phyloP scores from a whole-genome alignment of 2,888 invertebrate species.

The Conistra vaccinii region DNA sequence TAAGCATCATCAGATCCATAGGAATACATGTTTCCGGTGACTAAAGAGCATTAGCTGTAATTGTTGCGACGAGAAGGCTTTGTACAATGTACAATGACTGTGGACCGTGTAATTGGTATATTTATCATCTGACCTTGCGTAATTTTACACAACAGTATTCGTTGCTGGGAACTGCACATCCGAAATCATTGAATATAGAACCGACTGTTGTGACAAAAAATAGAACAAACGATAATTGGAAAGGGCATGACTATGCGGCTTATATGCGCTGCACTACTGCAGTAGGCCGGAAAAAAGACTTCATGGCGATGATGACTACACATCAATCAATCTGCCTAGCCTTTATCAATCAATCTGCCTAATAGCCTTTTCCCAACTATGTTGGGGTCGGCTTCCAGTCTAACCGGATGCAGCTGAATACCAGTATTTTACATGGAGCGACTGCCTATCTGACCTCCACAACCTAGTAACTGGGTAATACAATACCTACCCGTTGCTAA shows the following conservation, averaged over 20 bases:
- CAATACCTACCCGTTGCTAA: no score
- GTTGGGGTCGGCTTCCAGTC: no score
- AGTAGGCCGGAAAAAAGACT: background rate
- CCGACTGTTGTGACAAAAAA: background rate
- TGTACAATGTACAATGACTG: conserved; percentile 71
- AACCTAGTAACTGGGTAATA: no score
- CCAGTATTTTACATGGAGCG: no score
- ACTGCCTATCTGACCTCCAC: no score
- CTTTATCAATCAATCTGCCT: no score
- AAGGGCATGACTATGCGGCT: no score
- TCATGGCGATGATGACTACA: background rate
- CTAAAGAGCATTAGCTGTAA: conserved; percentile 70
- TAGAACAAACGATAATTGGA: background rate
- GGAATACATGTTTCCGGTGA: conserved; percentile 71
- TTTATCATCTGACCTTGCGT: conserved; percentile 70
- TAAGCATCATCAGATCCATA: conserved; percentile 52
- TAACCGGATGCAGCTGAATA: no score
- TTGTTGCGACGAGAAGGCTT: conserved; percentile 61
- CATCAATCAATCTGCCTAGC: no score
- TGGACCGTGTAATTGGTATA: conserved; percentile 77
- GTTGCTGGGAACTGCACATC: conserved; percentile 41
- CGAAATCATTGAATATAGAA: conserved; percentile 26
- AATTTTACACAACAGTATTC: conserved; percentile 53
- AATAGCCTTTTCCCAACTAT: no score
- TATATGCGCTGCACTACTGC: background rate